Base-by-base conservation (phyloP, 2,888 invertebrate species). In the Pyrrhia umbra region DNA sequence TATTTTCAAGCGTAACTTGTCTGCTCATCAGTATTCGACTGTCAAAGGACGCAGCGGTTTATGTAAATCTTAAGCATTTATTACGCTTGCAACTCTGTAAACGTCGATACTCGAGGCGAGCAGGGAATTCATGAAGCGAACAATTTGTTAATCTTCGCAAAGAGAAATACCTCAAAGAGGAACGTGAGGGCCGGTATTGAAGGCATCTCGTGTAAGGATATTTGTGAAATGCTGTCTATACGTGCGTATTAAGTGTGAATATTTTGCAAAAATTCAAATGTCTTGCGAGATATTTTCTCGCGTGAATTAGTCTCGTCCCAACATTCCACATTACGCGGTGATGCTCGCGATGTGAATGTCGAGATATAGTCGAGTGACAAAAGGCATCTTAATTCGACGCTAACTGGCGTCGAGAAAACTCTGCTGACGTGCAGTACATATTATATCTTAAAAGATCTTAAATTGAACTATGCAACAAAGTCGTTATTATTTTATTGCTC, bases 1-100 rank as follows among this genome's bases (percentile, higher is more conserved):
- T 87, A 85, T 83, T 85, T 73, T 78, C 68, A 71, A 80, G 79
- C 80, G 62, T 79, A 85, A 85, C 81, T 85, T 81, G 85, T 82
- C 85, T 80, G 78, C 86, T 89, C 89, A 88, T 91, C 89, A 87
- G 88, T 87, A 89, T 90, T 87, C 88, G 84, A 75, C 86, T 85
- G 87, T 88, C 87, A 90, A 88, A 90, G 87, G 82, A 84, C 79
- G 79, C 75, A 73, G 82, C 78, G 86, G 88, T 89, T 91, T 90
- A 90, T 90, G 89, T 88, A 88, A 91, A 92, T 91, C 86, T 77
- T 73, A 62, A 84, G 81, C 87, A 88, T 88, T 90, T 91, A 89
- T 91, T 89, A 85, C 85, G 73, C 79, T 81, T 70, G 82, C 85
- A 85, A 85, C 83, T 82, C 81, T 76, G 82, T 85, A 83, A 84